Percentiles rank a stretch among this genome's conserved stretches.
These are phyloP conservation scores for Drosophila putrida DNA, from an alignment of 2,888 invertebrate species.

Conservation along the genomic window DNA sequence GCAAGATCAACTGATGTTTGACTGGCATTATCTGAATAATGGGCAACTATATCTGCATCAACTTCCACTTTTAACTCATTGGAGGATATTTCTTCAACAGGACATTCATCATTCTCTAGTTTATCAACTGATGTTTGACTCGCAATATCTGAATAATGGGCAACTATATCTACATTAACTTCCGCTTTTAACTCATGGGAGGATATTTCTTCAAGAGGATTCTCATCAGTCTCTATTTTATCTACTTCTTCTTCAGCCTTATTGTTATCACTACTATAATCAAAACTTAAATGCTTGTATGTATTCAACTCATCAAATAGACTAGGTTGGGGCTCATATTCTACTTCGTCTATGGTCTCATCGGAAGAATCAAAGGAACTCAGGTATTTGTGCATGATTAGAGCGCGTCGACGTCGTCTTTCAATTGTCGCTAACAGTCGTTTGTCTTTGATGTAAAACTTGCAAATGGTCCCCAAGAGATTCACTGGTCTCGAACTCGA, in stretches of 20 bases:
- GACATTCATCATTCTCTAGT: not conserved
- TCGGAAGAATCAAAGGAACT: constrained; percentile 80
- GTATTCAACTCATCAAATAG: constrained; percentile 44
- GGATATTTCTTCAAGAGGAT: no score
- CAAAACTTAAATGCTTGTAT: constrained; percentile 33
- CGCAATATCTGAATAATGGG: no score
- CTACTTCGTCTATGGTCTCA: constrained; percentile 61
- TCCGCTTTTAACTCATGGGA: no score
- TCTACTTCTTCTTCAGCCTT: constrained; percentile 1
- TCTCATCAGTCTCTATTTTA: no score
- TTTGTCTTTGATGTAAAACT: constrained; percentile 82
- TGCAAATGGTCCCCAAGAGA: constrained; percentile 80
- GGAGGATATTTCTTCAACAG: not conserved
- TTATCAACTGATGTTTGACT: no score
- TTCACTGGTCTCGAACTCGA: constrained; percentile 59
- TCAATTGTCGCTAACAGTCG: constrained; percentile 82
- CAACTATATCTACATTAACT: no score
- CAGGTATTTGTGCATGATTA: constrained; percentile 84
- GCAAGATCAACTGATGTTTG: constrained; percentile 53
- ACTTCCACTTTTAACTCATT: not conserved
- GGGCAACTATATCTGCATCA: constrained; percentile 19
- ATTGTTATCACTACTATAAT: constrained; percentile 10
- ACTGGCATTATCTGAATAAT: constrained; percentile 43
- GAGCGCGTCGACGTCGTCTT: constrained; percentile 78
- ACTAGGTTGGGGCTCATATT: constrained; percentile 47